Conservation (phyloP, 2,113 vertebrate species). For the Gobius niger region DNA sequence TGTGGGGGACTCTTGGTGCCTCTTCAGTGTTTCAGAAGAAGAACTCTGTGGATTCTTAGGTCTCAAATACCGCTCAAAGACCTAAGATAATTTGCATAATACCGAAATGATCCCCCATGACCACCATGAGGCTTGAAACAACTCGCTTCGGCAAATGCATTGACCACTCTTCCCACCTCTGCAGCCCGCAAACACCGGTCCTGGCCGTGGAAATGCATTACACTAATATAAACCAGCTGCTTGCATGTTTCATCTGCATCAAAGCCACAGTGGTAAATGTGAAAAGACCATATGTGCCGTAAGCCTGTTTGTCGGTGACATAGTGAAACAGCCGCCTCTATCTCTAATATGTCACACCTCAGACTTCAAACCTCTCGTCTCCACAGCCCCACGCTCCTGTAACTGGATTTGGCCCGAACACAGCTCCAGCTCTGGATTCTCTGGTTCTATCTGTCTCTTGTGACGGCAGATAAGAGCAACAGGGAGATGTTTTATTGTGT, state of each 20-base stretch:
- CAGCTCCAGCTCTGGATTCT: not conserved
- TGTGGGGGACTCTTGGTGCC: too few relatives aligned
- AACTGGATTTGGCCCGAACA: not conserved
- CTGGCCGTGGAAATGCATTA: not conserved
- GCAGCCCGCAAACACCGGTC: too few relatives aligned
- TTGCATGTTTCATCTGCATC: not conserved
- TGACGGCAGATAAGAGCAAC: not conserved
- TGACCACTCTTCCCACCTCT: too few relatives aligned
- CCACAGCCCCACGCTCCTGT: not conserved
- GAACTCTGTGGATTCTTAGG: too few relatives aligned
- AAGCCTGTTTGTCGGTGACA: not conserved
- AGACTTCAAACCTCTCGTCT: not conserved
- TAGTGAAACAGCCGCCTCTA: not conserved
- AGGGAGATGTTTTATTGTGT: not conserved
- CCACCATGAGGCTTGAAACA: too few relatives aligned
- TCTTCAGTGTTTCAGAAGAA: too few relatives aligned
- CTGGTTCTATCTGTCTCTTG: not conserved
- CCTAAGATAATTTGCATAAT: too few relatives aligned
- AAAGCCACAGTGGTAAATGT: not conserved
- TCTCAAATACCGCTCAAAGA: too few relatives aligned
- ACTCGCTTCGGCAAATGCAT: too few relatives aligned
- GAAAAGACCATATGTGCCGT: not conserved
- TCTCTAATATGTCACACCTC: not conserved
- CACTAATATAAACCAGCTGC: not conserved
- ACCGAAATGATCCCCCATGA: too few relatives aligned